Evolutionary conservation across 1,140 invertebrate species (phyloP), one percentile per base, ranked within the genome.

Genomic region (Oscheius sp.): DNA sequence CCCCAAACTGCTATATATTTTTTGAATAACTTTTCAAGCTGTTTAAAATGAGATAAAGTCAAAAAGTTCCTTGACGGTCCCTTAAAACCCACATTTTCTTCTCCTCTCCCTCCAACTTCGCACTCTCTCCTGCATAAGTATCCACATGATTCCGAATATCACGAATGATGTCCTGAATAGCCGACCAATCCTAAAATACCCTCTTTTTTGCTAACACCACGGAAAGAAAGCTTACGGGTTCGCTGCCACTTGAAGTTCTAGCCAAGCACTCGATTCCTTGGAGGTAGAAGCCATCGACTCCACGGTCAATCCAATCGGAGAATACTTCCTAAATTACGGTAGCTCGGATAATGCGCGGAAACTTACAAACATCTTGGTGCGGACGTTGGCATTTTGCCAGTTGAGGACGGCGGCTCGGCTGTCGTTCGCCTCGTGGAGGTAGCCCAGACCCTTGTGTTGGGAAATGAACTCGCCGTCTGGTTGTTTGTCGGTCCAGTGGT

Each of bases 231-330:
- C 72, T 23, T 67, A 75, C 73, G 3, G 77, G 76, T 34, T 77
- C 55, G 1, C 69, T 74, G n/a, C 70, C 68, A 38, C 74, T 68
- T n/a, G 69, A 49, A 7, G 63, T 67, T 23, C 75, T 42, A 10
- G 75, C 77, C 28, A 78, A 23, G 38, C 78, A 78, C 66, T 78
- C 75, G n/a, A 78, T 67, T 32, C 63, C 70, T 2, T 35, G 35
- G 1, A 78, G 59, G 52, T 77, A 67, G 49, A 78, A 78, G 1
- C 77, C 77, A 46, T 78, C 77, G 10, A 78, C 36, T 18, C 75
- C 75, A 18, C 72, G 64, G 34, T 78, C 64, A 26, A 78, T 73
- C 77, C 77, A 78, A 15, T 31, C 36, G 28, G 75, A 76, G 3
- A 77, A 32, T 1, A 62, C 74, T 23, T 76, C 55, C 73, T 74